Percentiles rank a stretch among this genome's conserved stretches.
These are phyloP conservation scores for Pelochelys cantorii DNA, from an alignment of 2,797 vertebrate genomes.

Conservation along the genomic window DNA sequence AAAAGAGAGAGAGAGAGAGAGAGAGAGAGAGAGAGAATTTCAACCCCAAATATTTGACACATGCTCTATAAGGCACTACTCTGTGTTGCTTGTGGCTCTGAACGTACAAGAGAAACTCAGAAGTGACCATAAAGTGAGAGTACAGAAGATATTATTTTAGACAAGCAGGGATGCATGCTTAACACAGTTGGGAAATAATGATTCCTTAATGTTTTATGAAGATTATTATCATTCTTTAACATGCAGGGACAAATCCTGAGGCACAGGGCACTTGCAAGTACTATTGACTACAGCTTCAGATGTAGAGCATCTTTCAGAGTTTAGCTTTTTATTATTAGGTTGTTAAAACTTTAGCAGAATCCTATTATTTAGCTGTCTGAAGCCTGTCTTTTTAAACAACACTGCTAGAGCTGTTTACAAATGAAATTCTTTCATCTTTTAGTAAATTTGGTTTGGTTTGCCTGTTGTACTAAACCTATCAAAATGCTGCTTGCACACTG, in stretches of 20 bases:
- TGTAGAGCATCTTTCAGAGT: not conserved
- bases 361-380: not conserved
- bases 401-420: not conserved
- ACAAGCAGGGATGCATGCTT: not conserved
- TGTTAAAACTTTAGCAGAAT: not conserved
- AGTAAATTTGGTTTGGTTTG: not conserved
- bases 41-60: not conserved
- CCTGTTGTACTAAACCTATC: constrained; percentile 4
- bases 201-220: not conserved
- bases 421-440: not conserved
- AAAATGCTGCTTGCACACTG: not conserved
- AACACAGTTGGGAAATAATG: not conserved
- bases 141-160: not conserved
- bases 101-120: not conserved
- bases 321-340: not conserved
- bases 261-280: not conserved
- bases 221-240: not conserved
- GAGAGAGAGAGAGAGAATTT: not conserved
- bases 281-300: not conserved
- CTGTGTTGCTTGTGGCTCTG: not conserved
- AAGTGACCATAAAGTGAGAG: not conserved
- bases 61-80: not conserved
- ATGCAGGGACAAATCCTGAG: not conserved
- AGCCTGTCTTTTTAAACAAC: not conserved
- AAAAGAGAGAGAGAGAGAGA: not conserved